A percentile compares a stretch with the other conserved stretches of the same genome.
Conservation (phyloP, 2,113 vertebrate genomes). For the Anarrhichthys ocellatus region DNA sequence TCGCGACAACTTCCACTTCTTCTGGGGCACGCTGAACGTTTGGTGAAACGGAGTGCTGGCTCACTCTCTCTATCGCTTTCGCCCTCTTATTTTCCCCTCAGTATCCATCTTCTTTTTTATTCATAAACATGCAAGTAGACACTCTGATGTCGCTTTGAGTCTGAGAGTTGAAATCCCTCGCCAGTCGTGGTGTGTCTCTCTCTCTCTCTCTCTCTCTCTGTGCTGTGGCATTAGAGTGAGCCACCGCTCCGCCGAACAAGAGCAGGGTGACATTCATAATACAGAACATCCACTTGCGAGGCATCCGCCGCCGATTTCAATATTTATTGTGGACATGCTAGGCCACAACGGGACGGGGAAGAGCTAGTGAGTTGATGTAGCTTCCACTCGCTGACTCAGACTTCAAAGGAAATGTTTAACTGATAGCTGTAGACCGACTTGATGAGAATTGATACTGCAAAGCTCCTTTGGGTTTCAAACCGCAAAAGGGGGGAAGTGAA, state of each 20-base stretch:
- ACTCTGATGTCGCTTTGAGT: slow-evolving; percentile 52
- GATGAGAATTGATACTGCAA: slow-evolving; percentile 62
- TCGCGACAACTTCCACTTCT: neutral
- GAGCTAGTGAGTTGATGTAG: slow-evolving; percentile 61
- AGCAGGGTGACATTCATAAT: slow-evolving; percentile 66
- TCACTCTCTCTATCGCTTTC: slow-evolving; percentile 17
- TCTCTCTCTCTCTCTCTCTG: slow-evolving; percentile 10
- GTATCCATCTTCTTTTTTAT: slow-evolving; percentile 19
- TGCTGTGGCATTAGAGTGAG: slow-evolving; percentile 42
- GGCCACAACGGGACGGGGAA: slow-evolving; percentile 33
- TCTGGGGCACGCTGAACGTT: neutral
- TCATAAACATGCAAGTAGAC: slow-evolving; percentile 36
- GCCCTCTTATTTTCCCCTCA: neutral
- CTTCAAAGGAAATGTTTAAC: slow-evolving; percentile 62
- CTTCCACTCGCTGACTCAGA: slow-evolving; percentile 39
- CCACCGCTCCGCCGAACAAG: slow-evolving; percentile 33
- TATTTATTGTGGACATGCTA: slow-evolving; percentile 64
- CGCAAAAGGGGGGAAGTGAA: slow-evolving; percentile 23
- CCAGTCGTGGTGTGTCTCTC: neutral
- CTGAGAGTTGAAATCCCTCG: slow-evolving; percentile 44
- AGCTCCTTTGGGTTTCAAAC: slow-evolving; percentile 49
- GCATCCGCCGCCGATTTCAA: slow-evolving; percentile 53
- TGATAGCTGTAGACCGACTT: slow-evolving; percentile 60
- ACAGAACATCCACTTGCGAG: slow-evolving; percentile 62
- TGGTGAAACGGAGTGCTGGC: neutral